Evolutionary conservation across 2,797 vertebrate genomes (phyloP), one percentile per base, ranked within the genome.

Genomic region (Hydrocynus forskahlii): DNA sequence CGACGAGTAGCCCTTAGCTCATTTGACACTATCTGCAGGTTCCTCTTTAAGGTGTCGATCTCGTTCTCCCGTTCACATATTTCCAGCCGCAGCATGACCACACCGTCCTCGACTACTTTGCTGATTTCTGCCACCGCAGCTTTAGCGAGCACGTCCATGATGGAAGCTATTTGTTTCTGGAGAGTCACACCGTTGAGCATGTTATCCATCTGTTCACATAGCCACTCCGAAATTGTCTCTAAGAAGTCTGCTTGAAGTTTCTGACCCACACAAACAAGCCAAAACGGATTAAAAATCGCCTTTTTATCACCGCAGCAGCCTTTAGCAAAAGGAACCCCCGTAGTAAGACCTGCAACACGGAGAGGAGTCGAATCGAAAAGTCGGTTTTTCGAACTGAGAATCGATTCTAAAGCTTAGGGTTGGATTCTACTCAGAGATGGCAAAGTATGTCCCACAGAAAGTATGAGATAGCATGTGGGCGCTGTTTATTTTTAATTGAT

Each of bases 41-140:
- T 78, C 62, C 79, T 23, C 35, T 81, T 80, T 14, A 76, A 1
- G 43, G 77, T 72, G 62, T 83, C 77, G 62, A 70, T 83, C 64
- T 85, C 67, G n/a, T 79, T 75, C 40, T 79, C 75, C 12, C 67
- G 68, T 25, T 88, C 86, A 86, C 78, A 87, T 90, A 84, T 92
- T 89, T 82, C 90, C 88, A 92, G 85, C 83, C 89, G 90, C 66
- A 94, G 55, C 87, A 92, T 90, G 79, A 92, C 90, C 86, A 93
- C 81, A 23, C 89, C 92, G 12, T 94, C 93, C 55, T 94, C 94
- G 82, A 95, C 91, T 21, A 93, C 89, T 88, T 92, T 92, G 80
- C 90, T 76, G 73, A 95, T 94, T 40, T 94, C 90, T 0, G 91
- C 90, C 87, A 91, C 93, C 29, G 94, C 94, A 0, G 94, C 90